A percentile compares a stretch with the other conserved stretches of the same genome.
Conservation (phyloP, 2,797 vertebrate genomes). For the Distichodus sexfasciatus region DNA sequence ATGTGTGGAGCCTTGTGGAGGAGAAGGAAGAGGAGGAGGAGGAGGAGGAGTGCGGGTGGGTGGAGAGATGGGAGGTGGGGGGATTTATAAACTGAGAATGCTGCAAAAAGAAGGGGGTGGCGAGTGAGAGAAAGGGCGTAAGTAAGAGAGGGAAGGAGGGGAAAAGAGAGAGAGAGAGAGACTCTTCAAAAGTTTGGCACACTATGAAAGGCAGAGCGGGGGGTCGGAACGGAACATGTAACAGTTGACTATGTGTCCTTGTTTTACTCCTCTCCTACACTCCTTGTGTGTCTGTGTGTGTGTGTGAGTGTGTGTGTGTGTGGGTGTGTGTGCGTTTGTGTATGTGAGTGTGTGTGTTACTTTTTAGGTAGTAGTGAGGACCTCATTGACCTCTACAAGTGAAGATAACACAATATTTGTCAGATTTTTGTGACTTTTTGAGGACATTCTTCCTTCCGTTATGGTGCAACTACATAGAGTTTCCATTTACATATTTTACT, state of each 20-base stretch:
- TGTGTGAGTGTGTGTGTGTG: too few species aligned
- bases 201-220: constrained; percentile 74
- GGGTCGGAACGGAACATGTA: constrained; percentile 64
- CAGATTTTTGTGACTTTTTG: too few species aligned
- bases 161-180: constrained; percentile 64
- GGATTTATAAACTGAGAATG: constrained; percentile 87
- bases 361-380: too few species aligned
- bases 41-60: constrained; percentile 43
- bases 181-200: constrained; percentile 80
- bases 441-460: too few species aligned
- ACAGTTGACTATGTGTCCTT: constrained; percentile 31
- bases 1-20: constrained; percentile 75
- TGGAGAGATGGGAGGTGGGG: constrained; percentile 53
- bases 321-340: too few species aligned
- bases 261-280: not conserved
- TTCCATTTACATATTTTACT: too few species aligned
- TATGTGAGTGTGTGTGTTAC: too few species aligned
- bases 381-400: too few species aligned
- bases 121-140: constrained; percentile 64
- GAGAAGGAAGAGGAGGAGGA: constrained; percentile 49
- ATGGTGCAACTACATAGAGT: too few species aligned
- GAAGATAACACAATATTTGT: too few species aligned
- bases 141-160: too few species aligned
- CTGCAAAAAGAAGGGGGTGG: constrained; percentile 63
- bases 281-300: too few species aligned